Base-by-base conservation (phyloP, 2,888 invertebrate species). In the Ectemnius cavifrons region DNA sequence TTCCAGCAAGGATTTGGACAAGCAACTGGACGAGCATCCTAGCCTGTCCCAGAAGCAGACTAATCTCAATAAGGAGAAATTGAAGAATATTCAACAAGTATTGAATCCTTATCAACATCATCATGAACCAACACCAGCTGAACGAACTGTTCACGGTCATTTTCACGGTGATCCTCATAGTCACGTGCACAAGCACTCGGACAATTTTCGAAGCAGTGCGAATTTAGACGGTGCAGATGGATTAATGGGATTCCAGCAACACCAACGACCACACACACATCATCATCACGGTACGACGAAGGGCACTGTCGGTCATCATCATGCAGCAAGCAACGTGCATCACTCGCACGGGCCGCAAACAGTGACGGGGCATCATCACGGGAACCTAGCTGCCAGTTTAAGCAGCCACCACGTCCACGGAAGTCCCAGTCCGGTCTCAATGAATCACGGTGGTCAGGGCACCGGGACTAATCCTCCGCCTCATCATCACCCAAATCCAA, bases 91-190 rank as follows among this genome's bases (percentile, higher is more conserved):
- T 56, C 81, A 81, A 68, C 84, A 85, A 18, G 81, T 83, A 5
- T 59, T 85, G 47, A 85, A 80, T 61, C 81, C 85, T 16, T 86
- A 86, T 71, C 85, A 85, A 52, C 85, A 85, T 61, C 85, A 85
- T 74, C 85, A 82, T 63, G 85, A 85, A 52, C 67, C 83, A 27
- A 61, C 73, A 16, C 67, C 80, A 13, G 23, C 77, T 20, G 83
- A 83, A 27, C 75, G 78, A 11, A 75, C 74, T 37, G 77, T 84
- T 16, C 84, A 85, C 56, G 84, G 79, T 0, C 85, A 85, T 47
- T 85, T 84, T 58, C 84, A 83, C 63, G 67, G 71, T 6, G 85
- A 84, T 37, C 37, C 78, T 5, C 84, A 84, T 52, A 68, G 60
- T 1, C 84, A 85, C 69, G 71, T 83, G 4, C 82, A 85, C 77